phyloP scores from a whole-genome alignment of 2,888 invertebrate species.

The Drosophila austrosaltans region DNA sequence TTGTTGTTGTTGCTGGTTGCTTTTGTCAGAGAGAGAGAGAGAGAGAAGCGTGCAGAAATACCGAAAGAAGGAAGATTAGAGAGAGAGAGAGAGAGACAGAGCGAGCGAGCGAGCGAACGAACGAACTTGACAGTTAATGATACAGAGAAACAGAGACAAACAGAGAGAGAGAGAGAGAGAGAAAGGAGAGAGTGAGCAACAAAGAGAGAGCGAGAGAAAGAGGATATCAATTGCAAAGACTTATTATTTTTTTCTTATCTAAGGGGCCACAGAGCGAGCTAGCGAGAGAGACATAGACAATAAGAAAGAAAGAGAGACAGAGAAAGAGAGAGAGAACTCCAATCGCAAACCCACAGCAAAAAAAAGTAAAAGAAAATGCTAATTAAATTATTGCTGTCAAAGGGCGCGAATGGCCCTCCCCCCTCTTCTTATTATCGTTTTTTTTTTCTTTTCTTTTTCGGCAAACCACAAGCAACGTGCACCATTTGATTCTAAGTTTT shows the following conservation, averaged over 20 bases:
- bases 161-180: conserved; percentile 26
- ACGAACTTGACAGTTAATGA: conserved; percentile 45
- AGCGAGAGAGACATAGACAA: conserved; percentile 19
- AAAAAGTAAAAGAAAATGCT: conserved; percentile 9
- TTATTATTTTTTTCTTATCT: not conserved
- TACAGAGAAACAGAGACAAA: conserved; percentile 34
- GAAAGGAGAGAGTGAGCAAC: conserved; percentile 14
- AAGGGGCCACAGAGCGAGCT: conserved; percentile 26
- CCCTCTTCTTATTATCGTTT: not conserved
- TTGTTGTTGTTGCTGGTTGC: conserved; percentile 18
- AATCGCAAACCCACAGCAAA: no score
- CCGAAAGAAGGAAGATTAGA: conserved; percentile 33
- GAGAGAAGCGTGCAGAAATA: conserved; percentile 20
- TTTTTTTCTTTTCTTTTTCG: conserved; percentile 10
- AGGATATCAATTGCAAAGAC: conserved; percentile 25
- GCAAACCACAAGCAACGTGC: conserved; percentile 57
- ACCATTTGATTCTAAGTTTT: conserved; percentile 19
- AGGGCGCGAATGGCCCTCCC: not conserved
- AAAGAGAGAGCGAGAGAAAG: conserved; percentile 43
- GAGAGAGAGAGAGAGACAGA: conserved; percentile 32
- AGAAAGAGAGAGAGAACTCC: not conserved
- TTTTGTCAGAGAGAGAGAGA: conserved; percentile 37
- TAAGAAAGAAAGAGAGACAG: conserved; percentile 5
- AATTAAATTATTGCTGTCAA: not conserved
- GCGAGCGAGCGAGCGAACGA: conserved; percentile 48